Evolutionary conservation across 2,113 vertebrate species (phyloP), one percentile per base, ranked within the genome.

Genomic region (Oryzias curvinotus): DNA sequence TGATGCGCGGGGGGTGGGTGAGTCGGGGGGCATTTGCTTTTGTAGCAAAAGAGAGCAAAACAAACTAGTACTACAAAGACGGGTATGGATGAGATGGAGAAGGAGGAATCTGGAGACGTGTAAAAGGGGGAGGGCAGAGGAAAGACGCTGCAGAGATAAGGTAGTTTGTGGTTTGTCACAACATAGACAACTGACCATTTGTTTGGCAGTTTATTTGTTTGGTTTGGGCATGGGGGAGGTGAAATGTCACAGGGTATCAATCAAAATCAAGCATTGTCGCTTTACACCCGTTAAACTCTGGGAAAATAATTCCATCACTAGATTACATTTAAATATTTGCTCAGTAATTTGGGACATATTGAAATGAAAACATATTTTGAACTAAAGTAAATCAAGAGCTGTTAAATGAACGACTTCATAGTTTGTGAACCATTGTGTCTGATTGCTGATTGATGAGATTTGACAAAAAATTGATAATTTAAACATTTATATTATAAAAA

Each of bases 111-210:
- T 53, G 60, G 48, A 46, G 59, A 71, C 51, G 47, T 58, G 63
- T 66, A 14, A 65, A 62, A 18, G 46, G 55, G 42, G 19, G 30
- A 30, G 73, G 0, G 0, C 57, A 60, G 77, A 58, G 80, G 73
- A 65, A 85, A 4, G 1, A 59, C 61, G 17, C 44, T 57, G 44
- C 28, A 30, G 63, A 82, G 76, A 79, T 84, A 91, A 84, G 77
- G 75, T 55, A 62, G 74, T 87, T 88, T 86, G 82, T 91, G 82
- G 89, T 92, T 83, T 74, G 82, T 86, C 52, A 83, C 75, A 90
- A 88, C 90, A 92, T 58, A 57, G 63, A 75, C 61, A 68, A 68
- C 52, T 78, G 76, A 84, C 84, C 84, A 87, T 88, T 83, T 84
- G 78, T 74, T 81, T 84, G 86, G 77, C 14, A 10, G 52, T 62